Evolutionary conservation across 2,113 vertebrate genomes (phyloP), one percentile per base, ranked within the genome.

Genomic region (Dendrocopos noguchii): DNA sequence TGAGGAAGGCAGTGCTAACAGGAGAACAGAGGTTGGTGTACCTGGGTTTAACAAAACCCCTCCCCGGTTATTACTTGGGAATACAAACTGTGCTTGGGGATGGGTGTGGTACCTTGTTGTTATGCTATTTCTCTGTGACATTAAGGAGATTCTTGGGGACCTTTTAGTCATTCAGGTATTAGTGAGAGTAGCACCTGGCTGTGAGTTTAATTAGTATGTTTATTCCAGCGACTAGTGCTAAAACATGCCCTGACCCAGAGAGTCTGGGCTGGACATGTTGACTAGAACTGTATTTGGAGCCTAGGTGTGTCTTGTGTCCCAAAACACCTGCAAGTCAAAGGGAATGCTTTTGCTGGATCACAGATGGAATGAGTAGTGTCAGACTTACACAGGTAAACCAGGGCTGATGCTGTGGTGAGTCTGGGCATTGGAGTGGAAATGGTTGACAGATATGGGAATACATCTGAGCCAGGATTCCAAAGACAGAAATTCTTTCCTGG

Each of bases 1-100:
- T n/a, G 99, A 99, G 82, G 99, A 99, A 92, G 99, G 99, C 87
- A 99, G 99, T 0, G 98, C 98, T 93, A 98, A 97, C 94, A 98
- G 98, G 86, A 99, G 98, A 94, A 96, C 98, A 1, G 99, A 99
- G 98, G 99, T 99, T 92, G 67, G 98, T 97, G 72, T 52, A 68
- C 5, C 7, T 61, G 80, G 56, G 39, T 15, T 91, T 80, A 80
- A 67, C 74, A 89, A 84, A 84, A 39, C 39, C 39, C 59, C 20
- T 64, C 6, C 28, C 8, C 0, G 1, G 29, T 57, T 92, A 78
- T 46, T 77, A 56, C 22, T 50, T 28, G 7, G 31, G 44, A 81
- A 91, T 50, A 39, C 36, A 74, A 78, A 61, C 5, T 55, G 3
- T 7, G 5, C 47, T 88, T 71, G 59, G 47, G 78, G 44, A 60